Evolutionary conservation across 2,888 invertebrate species (phyloP), one percentile per base, ranked within the genome.

Genomic region (Tiliacea aurago): DNA sequence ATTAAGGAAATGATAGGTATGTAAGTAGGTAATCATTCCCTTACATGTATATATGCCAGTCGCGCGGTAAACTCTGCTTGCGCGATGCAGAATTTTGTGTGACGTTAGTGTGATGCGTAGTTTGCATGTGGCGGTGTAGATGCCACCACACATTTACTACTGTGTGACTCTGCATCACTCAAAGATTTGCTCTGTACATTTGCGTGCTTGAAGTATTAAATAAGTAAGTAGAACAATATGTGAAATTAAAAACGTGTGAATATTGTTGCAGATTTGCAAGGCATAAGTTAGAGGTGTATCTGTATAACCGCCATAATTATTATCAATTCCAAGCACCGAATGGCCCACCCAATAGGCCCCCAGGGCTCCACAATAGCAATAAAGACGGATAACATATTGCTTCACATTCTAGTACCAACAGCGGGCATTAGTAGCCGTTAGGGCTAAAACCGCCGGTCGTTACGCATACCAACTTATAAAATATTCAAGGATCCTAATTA

Each of bases 401-500:
- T 55, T 45, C 37, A 47, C 70, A 69, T 79, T 79, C 62, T 62
- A 71, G 73, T 23, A 79, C n/a, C 61, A 70, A 51, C 61, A 56
- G 41, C 49, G 41, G n/a, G 58, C 65, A 79, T 83, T 69, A 73
- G 68, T 63, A 63, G 20, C 59, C 11, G 33, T 74, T 70, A 73
- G 72, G 69, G 55, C 33, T 67, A 15, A 72, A 77, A 72, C 74
- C 79, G 41, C 65, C 11, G 62, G 45, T 45, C 64, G 55, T 64
- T 66, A 73, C 55, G 49, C 64, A 61, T 58, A 62, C 67, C 63
- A 69, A 68, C 49, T 78, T 69, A 74, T 58, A 79, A 13, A 58
- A 63, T 78, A 83, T 79, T 74, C 74, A 74, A 33, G 47, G 43
- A 41, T 62, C 53, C 41, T 82, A 79, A 81, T 70, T 81, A 75